Conservation (phyloP, 30 jellyfish, hydroid and myxozoan genomes). For the Turritopsis dohrnii region DNA sequence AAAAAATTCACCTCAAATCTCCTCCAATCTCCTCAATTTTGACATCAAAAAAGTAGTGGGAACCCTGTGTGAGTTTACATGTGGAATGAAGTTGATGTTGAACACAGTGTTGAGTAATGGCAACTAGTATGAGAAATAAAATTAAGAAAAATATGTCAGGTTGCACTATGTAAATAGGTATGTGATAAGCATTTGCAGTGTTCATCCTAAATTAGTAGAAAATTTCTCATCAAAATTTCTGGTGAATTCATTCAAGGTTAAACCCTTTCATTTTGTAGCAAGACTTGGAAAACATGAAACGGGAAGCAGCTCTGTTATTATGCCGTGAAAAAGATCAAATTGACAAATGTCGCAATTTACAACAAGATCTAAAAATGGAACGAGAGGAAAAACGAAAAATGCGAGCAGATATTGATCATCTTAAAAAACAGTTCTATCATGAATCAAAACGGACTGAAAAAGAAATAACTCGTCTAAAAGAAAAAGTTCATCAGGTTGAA, state of each 20-base stretch:
- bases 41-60: too few relatives aligned
- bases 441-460: conserved; percentile 89
- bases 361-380: conserved; percentile 71
- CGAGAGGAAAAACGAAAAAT: conserved; percentile 76
- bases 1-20: too few relatives aligned
- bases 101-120: too few relatives aligned
- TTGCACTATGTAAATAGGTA: too few relatives aligned
- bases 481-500: conserved; percentile 79
- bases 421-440: conserved; percentile 75
- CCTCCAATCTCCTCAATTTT: too few relatives aligned
- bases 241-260: background rate
- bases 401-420: conserved; percentile 85
- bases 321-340: conserved; percentile 62
- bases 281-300: conserved; percentile 60
- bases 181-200: too few relatives aligned
- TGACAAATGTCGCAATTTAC: conserved; percentile 48
- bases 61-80: too few relatives aligned
- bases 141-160: too few relatives aligned
- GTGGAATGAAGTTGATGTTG: too few relatives aligned
- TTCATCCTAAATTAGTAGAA: too few relatives aligned
- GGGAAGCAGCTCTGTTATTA: conserved; percentile 66
- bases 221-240: background rate
- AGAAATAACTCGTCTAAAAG: conserved; percentile 71
- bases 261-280: conserved; percentile 32
- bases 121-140: too few relatives aligned